phyloP scores from a whole-genome alignment of 2,888 invertebrate species.

The Stramonita haemastoma region DNA sequence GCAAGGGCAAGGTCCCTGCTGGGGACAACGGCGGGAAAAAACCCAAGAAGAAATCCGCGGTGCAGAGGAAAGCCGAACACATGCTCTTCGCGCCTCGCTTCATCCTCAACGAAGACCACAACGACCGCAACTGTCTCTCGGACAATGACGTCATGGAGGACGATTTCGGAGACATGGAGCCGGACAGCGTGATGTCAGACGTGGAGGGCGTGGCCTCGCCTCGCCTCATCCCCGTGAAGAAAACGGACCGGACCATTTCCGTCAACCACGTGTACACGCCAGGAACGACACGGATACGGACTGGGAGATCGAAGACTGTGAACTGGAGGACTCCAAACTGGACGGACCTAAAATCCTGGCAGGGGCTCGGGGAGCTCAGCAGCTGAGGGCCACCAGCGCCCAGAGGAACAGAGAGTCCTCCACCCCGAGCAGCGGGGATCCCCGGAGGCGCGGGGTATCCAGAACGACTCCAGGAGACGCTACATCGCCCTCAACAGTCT shows the following conservation, averaged over 20 bases:
- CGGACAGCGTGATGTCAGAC: slow-evolving; percentile 49
- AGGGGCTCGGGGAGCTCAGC: slow-evolving; percentile 33
- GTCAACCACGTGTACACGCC: slow-evolving; percentile 17
- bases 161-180: slow-evolving; percentile 46
- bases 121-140: slow-evolving; percentile 47
- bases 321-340: slow-evolving; percentile 40
- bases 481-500: slow-evolving; percentile 54
- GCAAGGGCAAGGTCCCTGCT: background rate
- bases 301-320: slow-evolving; percentile 48
- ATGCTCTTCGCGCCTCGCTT: slow-evolving; percentile 48
- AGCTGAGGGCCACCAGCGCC: slow-evolving; percentile 22
- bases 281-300: slow-evolving; percentile 46
- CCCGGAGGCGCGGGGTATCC: slow-evolving; percentile 37
- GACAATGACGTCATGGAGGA: slow-evolving; percentile 47
- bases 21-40: slow-evolving; percentile 15
- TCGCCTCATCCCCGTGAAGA: slow-evolving; percentile 48
- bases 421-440: slow-evolving; percentile 18
- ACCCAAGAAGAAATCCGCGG: slow-evolving; percentile 32
- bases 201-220: slow-evolving; percentile 45
- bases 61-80: slow-evolving; percentile 38
- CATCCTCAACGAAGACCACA: slow-evolving; percentile 36
- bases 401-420: slow-evolving; percentile 23
- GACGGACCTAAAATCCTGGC: slow-evolving; percentile 37
- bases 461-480: slow-evolving; percentile 48
- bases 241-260: slow-evolving; percentile 43